Percentiles rank a stretch among this genome's conserved stretches.
Evolutionary conservation across 1,140 invertebrate genomes (phyloP).

Genomic region (Delia radicum): DNA sequence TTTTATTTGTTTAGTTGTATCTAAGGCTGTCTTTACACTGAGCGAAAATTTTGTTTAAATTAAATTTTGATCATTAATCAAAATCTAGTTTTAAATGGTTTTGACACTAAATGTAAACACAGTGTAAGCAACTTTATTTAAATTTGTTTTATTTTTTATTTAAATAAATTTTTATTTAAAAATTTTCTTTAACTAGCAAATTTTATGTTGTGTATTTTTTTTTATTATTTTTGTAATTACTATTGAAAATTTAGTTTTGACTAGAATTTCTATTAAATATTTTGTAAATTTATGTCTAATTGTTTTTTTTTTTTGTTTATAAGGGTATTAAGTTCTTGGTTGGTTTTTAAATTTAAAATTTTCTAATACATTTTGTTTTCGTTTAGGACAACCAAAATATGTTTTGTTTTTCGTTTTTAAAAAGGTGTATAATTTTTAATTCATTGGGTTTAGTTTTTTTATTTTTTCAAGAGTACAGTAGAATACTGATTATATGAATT

Average conservation of each 20-base stretch:
- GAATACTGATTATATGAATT: no score
- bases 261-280: not conserved
- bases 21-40: no score
- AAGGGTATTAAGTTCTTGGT: not conserved
- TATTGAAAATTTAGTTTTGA: conserved; percentile 6
- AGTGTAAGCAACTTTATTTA: not conserved
- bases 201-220: not conserved
- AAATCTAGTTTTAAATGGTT: no score
- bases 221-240: not conserved
- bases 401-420: conserved; percentile 21
- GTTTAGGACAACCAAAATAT: conserved; percentile 12
- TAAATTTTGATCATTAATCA: no score
- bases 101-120: no score
- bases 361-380: no score
- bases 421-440: not conserved
- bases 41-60: no score
- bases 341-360: no score
- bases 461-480: no score
- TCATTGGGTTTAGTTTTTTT: no score
- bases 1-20: no score
- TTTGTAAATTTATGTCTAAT: not conserved
- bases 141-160: not conserved
- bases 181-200: not conserved
- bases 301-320: conserved; percentile 2
- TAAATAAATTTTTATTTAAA: not conserved